Evolutionary conservation across 2,888 invertebrate species (phyloP).

Genomic region (Hypolimnas misippus): DNA sequence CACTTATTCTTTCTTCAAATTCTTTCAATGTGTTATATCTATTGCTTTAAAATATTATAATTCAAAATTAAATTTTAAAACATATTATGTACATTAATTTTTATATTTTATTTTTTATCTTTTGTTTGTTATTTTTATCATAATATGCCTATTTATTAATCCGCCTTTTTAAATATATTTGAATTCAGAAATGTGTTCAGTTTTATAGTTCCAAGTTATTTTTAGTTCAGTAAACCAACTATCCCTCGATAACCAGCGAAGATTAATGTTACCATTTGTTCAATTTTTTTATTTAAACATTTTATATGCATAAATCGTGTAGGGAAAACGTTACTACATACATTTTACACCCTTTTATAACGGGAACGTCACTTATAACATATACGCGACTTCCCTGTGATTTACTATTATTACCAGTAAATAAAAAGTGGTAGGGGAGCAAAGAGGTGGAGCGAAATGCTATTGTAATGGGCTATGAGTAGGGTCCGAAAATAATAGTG

Average conservation of each 20-base stretch:
- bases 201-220: too few relatives aligned
- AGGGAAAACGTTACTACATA: slow-evolving; percentile 20
- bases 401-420: slow-evolving; percentile 83
- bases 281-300: slow-evolving; percentile 4
- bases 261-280: neutral
- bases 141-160: too few relatives aligned
- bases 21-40: too few relatives aligned
- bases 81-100: too few relatives aligned
- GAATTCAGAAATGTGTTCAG: too few relatives aligned
- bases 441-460: slow-evolving; percentile 81
- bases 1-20: too few relatives aligned
- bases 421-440: slow-evolving; percentile 83
- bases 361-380: slow-evolving; percentile 52
- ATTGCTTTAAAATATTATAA: too few relatives aligned
- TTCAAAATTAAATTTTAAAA: too few relatives aligned
- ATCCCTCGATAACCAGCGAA: neutral
- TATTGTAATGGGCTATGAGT: slow-evolving; percentile 69
- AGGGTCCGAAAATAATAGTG: slow-evolving; percentile 76
- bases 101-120: too few relatives aligned
- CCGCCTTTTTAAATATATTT: too few relatives aligned
- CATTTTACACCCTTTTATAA: slow-evolving; percentile 67
- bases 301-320: slow-evolving; percentile 4
- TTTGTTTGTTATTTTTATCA: too few relatives aligned
- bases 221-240: neutral
- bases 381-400: slow-evolving; percentile 72